These are phyloP conservation scores for Mugil cephalus DNA, from an alignment of 2,113 vertebrate genomes.

Conservation along the genomic window DNA sequence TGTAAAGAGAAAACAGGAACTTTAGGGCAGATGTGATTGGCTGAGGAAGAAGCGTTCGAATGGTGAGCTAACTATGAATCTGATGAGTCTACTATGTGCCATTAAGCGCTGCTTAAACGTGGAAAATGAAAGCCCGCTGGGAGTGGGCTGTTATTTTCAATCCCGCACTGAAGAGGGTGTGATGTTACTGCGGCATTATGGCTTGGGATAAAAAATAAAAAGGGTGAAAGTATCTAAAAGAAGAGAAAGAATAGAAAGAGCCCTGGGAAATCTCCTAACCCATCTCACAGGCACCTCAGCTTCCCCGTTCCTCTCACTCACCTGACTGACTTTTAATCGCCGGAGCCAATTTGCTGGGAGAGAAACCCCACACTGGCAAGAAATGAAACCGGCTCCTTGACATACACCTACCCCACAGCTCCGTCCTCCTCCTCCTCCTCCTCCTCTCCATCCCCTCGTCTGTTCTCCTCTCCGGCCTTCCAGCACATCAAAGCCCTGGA, in stretches of 20 bases:
- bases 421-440: background rate
- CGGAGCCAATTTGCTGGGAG: slow-evolving; percentile 69
- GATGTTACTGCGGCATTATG: slow-evolving; percentile 39
- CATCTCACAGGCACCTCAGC: slow-evolving; percentile 43
- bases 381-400: slow-evolving; percentile 70
- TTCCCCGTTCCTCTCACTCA: slow-evolving; percentile 59
- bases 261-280: slow-evolving; percentile 56
- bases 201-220: slow-evolving; percentile 8
- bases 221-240: slow-evolving; percentile 27
- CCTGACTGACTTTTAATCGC: slow-evolving; percentile 75
- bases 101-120: slow-evolving; percentile 27
- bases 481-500: slow-evolving; percentile 64
- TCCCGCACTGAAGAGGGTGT: slow-evolving; percentile 27
- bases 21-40: background rate
- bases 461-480: slow-evolving; percentile 28
- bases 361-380: slow-evolving; percentile 56
- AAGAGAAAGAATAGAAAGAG: slow-evolving; percentile 28
- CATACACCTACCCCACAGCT: slow-evolving; percentile 48
- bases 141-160: slow-evolving; percentile 49
- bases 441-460: slow-evolving; percentile 32
- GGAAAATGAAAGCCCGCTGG: background rate
- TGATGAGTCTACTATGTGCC: no score
- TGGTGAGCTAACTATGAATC: no score
- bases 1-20: background rate
- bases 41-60: no score